These are phyloP conservation scores for Drosophila pachea DNA, from an alignment of 1,140 invertebrate genomes.

Conservation along the genomic window DNA sequence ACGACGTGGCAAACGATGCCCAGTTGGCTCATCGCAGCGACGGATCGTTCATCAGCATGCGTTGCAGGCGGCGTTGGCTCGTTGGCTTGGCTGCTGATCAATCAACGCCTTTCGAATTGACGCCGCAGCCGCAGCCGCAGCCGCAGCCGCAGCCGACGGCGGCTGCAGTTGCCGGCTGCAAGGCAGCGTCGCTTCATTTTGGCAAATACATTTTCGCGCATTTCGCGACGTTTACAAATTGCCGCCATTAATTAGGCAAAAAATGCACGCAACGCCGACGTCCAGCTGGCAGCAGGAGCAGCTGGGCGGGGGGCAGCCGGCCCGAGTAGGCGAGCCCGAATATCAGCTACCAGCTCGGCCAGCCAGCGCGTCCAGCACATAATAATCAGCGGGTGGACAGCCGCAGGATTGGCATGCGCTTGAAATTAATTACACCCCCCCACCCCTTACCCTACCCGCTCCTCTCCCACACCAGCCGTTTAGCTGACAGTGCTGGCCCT, in stretches of 20 bases:
- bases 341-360: slow-evolving; percentile 48
- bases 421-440: slow-evolving; percentile 69
- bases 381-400: slow-evolving; percentile 77
- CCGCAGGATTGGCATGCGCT: slow-evolving; percentile 74
- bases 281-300: too few species aligned
- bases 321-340: slow-evolving; percentile 57
- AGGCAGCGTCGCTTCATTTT: slow-evolving; percentile 52
- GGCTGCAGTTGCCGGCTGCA: slow-evolving; percentile 69
- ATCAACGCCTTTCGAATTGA: slow-evolving; percentile 75
- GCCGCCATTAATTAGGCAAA: slow-evolving; percentile 76
- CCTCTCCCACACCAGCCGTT: slow-evolving; percentile 5
- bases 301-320: too few species aligned
- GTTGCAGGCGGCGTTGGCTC: slow-evolving; percentile 40
- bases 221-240: slow-evolving; percentile 78
- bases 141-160: slow-evolving; percentile 35
- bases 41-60: slow-evolving; percentile 68
- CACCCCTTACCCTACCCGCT: neutral
- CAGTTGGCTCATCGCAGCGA: slow-evolving; percentile 12
- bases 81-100: slow-evolving; percentile 62
- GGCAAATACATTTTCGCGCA: slow-evolving; percentile 75
- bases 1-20: slow-evolving; percentile 56
- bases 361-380: slow-evolving; percentile 58
- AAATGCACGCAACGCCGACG: slow-evolving; percentile 63
- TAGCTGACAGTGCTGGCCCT: slow-evolving; percentile 32
- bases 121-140: slow-evolving; percentile 30